Conservation (phyloP, 92 coral and sea anemone genomes). For the Epizoanthus scotinus region DNA sequence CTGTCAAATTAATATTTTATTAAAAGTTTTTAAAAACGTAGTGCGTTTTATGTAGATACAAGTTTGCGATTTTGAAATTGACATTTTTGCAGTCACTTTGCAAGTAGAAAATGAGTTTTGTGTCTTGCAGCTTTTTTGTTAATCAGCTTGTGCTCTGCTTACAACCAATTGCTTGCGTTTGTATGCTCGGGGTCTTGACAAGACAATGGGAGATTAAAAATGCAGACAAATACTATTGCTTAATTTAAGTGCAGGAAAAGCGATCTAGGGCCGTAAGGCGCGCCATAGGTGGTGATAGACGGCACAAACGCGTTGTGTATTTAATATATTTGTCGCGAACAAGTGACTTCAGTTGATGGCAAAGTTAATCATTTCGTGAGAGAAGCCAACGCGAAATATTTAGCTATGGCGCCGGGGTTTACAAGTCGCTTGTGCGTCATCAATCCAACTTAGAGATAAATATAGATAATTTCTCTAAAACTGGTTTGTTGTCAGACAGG, state of each 20-base stretch:
- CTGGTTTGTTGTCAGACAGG: constrained; percentile 9
- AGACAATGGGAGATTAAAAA: constrained; percentile 24
- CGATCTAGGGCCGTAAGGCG: background rate
- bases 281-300: background rate
- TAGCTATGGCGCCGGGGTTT: background rate
- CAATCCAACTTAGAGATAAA: constrained; percentile 14
- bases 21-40: background rate
- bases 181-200: background rate
- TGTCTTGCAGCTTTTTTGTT: background rate
- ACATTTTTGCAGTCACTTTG: background rate
- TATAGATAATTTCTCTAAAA: constrained; percentile 1
- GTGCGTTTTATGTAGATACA: no score
- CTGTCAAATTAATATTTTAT: background rate
- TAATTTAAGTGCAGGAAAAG: constrained; percentile 11
- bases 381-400: background rate
- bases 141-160: background rate
- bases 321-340: background rate
- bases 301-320: background rate
- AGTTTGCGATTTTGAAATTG: no score
- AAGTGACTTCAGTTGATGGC: background rate
- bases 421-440: constrained; percentile 11
- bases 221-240: constrained; percentile 12
- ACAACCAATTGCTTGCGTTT: no score
- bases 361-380: background rate
- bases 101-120: background rate